Evolutionary conservation across 2,888 invertebrate genomes (phyloP), one percentile per base, ranked within the genome.

Genomic region (Andrena camellia): DNA sequence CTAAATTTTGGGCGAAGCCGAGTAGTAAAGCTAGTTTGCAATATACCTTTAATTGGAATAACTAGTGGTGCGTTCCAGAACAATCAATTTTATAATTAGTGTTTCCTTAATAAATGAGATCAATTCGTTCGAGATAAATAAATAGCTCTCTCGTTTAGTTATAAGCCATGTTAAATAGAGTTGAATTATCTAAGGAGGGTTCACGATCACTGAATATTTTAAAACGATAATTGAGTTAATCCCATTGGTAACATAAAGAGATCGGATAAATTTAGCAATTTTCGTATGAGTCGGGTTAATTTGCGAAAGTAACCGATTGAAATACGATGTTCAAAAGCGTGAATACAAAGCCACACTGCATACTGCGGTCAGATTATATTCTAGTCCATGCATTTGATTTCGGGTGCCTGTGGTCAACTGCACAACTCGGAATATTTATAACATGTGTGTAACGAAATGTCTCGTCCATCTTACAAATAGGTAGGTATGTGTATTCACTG

Each of bases 341-440:
- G 17, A 26, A 62, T 42, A 66, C 35, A 59, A 73, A 66, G 66
- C 52, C 20, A 26, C 66, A 8, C 17, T n/a, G 10, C 8, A 29
- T 31, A 42, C 54, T 73, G 35, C 6, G 42, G 31, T 57, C 64
- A 29, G 29, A 10, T 42, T n/a, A 57, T 31, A 35, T 73, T 35
- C 42, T 57, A 23, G 48, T 66, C 42, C 31, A 66, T 66, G 66
- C 52, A 66, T 73, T 73, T 73, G 57, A 66, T 73, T 66, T 29
- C 35, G 20, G n/a, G 52, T 48, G 35, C 20, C 26, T 42, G 26
- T 48, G 57, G 6, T 50, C 26, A 23, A 50, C 50, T 23, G 42
- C 31, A 48, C 57, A 59, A 13, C n/a, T 10, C 29, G 29, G 57
- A 73, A 73, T 74, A 74, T 66, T 66, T 74, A 59, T 29, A 66